Conservation (phyloP, 1,140 invertebrate genomes). For the Aphelinus atriplicis region DNA sequence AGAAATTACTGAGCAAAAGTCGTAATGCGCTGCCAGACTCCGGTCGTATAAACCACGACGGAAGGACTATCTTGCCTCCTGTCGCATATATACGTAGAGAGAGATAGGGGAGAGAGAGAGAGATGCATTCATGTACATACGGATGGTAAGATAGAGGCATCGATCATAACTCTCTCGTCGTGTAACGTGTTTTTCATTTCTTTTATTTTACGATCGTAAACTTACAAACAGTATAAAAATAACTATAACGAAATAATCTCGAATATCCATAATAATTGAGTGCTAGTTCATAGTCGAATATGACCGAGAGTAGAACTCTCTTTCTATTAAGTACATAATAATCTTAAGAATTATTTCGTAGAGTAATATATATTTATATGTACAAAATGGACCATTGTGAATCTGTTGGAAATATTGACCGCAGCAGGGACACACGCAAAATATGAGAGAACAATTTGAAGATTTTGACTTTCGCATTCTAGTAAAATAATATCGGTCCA, state of each 20-base stretch:
- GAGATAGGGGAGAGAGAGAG: no score
- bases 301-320: no score
- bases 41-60: not conserved
- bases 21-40: slow-evolving; percentile 3
- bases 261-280: slow-evolving; percentile 44
- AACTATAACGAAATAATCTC: slow-evolving; percentile 50
- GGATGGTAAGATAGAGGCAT: slow-evolving; percentile 32
- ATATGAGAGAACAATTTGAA: slow-evolving; percentile 15
- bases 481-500: slow-evolving; percentile 1
- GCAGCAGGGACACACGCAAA: not conserved
- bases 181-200: slow-evolving; percentile 43
- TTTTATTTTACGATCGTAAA: slow-evolving; percentile 56
- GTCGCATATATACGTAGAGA: no score
- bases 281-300: slow-evolving; percentile 14
- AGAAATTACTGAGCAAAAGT: slow-evolving; percentile 23
- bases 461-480: no score
- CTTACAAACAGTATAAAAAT: slow-evolving; percentile 62
- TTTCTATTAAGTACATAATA: slow-evolving; percentile 24
- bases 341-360: slow-evolving; percentile 29
- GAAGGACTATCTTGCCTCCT: not conserved
- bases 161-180: slow-evolving; percentile 37
- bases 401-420: not conserved
- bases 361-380: slow-evolving; percentile 32
- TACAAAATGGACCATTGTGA: slow-evolving; percentile 31
- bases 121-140: no score